Evolutionary conservation across 2,113 vertebrate species (phyloP).

Genomic region (Ageneiosus marmoratus): DNA sequence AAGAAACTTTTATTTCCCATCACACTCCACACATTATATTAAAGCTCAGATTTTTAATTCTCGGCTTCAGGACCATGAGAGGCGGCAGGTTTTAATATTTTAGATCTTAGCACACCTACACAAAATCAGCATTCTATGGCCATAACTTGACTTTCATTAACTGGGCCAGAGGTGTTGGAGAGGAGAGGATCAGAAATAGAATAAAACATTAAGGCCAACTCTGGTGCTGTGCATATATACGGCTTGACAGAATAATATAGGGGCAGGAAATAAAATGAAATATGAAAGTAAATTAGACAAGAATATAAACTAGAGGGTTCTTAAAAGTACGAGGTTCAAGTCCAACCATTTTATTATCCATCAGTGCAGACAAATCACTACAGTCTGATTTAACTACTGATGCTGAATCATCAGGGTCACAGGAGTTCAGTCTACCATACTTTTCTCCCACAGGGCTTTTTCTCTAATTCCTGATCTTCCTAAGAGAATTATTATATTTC

Average conservation of each 20-base stretch:
- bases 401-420: constrained; percentile 1
- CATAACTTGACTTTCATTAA: not conserved
- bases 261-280: constrained; percentile 23
- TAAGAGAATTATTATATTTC: not conserved
- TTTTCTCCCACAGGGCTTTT: not conserved
- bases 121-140: not conserved
- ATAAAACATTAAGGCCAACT: constrained; percentile 7
- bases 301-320: not conserved
- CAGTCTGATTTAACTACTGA: constrained; percentile 14
- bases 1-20: not conserved
- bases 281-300: constrained; percentile 16
- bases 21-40: not conserved
- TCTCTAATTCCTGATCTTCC: not conserved
- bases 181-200: not conserved
- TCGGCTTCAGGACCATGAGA: not conserved
- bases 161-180: constrained; percentile 6
- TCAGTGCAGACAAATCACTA: constrained; percentile 31
- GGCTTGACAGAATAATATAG: not conserved
- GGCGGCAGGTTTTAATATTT: not conserved
- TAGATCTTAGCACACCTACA: not conserved
- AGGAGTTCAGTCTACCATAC: not conserved
- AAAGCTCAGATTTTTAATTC: not conserved
- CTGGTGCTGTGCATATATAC: not conserved
- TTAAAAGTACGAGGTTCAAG: not conserved
- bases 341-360: constrained; percentile 10